Conservation (phyloP, 2,113 vertebrate species). For the Propithecus coquereli region DNA sequence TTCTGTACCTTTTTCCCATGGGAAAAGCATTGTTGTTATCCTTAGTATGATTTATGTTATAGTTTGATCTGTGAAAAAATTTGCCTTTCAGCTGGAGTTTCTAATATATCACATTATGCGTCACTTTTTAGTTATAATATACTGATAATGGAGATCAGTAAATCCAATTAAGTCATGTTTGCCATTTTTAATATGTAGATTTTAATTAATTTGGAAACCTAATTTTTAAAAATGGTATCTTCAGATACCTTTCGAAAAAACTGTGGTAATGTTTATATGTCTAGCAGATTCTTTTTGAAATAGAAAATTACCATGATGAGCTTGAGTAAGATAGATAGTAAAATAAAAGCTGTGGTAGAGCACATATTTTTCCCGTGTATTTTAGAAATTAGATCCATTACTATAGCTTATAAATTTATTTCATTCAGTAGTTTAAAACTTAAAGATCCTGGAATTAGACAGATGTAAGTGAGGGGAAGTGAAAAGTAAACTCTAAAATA, state of each 20-base stretch:
- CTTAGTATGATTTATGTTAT: constrained; percentile 25
- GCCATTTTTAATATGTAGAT: constrained; percentile 16
- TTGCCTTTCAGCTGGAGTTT: constrained; percentile 2
- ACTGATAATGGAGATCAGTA: constrained; percentile 31
- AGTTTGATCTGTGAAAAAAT: constrained; percentile 13
- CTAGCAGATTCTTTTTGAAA: background rate
- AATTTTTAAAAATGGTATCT: constrained; percentile 31
- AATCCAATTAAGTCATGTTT: constrained; percentile 25
- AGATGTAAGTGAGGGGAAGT: background rate
- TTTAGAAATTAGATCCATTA: constrained; percentile 3
- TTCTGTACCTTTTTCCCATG: background rate
- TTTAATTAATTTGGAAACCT: constrained; percentile 36
- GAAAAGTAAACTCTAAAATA: constrained; percentile 34
- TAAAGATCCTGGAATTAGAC: background rate
- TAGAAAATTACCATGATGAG: background rate
- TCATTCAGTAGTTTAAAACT: constrained; percentile 35
- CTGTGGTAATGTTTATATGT: background rate
- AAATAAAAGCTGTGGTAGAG: background rate
- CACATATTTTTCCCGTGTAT: constrained; percentile 6
- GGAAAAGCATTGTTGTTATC: background rate
- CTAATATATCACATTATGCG: background rate
- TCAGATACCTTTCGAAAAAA: background rate
- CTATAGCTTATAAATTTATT: background rate
- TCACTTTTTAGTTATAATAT: constrained; percentile 34
- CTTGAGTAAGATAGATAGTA: background rate